Conservation (phyloP, 2,888 invertebrate species). For the Tetrapedia diversipes region DNA sequence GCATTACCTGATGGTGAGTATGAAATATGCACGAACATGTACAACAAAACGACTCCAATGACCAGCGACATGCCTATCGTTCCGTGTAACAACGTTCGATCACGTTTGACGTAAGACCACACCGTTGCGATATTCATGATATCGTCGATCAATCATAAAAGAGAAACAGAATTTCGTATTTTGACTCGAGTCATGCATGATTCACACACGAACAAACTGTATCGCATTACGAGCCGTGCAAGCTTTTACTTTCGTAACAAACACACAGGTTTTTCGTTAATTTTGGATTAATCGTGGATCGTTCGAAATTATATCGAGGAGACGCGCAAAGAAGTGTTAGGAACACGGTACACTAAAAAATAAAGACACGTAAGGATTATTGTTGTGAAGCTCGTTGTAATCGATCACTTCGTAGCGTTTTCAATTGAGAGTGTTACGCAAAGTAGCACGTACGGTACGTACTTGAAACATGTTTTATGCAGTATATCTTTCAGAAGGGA, state of each 20-base stretch:
- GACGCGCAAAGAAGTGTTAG: background rate
- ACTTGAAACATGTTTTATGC: slow-evolving; percentile 16
- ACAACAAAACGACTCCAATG: slow-evolving; percentile 33
- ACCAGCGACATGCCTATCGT: slow-evolving; percentile 31
- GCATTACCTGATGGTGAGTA: slow-evolving; percentile 98
- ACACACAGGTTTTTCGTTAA: slow-evolving; percentile 23
- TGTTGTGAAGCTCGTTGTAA: background rate
- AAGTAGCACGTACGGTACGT: slow-evolving; percentile 25
- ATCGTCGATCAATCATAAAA: slow-evolving; percentile 45
- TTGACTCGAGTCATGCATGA: slow-evolving; percentile 23
- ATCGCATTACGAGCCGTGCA: background rate
- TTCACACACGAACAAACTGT: slow-evolving; percentile 12
- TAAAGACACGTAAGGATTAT: background rate
- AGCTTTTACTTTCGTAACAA: background rate
- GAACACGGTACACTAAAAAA: background rate
- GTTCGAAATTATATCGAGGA: background rate
- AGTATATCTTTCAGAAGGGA: slow-evolving; percentile 4
- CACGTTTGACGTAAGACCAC: slow-evolving; percentile 52
- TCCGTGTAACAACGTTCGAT: slow-evolving; percentile 41
- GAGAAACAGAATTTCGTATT: slow-evolving; percentile 11
- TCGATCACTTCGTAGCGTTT: slow-evolving; percentile 1
- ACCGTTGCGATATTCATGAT: slow-evolving; percentile 52
- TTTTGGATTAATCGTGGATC: slow-evolving; percentile 5
- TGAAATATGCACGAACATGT: slow-evolving; percentile 53
- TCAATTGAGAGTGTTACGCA: background rate